Percentiles rank a stretch among this genome's conserved stretches.
phyloP scores from a whole-genome alignment of 2,888 invertebrate species.

The Euplexia lucipara region DNA sequence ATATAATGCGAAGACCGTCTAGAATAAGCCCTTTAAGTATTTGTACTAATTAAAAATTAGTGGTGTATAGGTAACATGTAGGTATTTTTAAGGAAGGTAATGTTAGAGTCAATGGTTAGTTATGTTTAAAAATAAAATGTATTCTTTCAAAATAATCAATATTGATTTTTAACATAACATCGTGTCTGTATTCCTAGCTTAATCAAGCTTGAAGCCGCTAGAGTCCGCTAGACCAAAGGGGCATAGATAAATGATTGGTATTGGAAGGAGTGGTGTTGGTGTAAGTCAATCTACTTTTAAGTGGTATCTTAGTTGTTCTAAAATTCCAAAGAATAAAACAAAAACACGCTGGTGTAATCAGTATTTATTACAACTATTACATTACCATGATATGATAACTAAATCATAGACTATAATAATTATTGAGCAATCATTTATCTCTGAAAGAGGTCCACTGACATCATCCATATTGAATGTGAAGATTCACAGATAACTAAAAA shows the following conservation, averaged over 20 bases:
- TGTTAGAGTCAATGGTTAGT: slow-evolving; percentile 25
- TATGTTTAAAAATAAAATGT: not conserved
- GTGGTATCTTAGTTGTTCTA: not conserved
- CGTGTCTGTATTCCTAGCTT: too few species aligned
- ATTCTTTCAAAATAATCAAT: too few species aligned
- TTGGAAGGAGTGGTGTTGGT: too few species aligned
- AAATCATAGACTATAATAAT: slow-evolving; percentile 32
- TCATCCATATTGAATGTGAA: not conserved
- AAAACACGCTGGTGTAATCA: slow-evolving; percentile 15
- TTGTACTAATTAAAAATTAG: too few species aligned
- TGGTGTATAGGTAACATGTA: slow-evolving; percentile 46
- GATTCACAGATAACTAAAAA: not conserved
- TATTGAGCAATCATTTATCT: slow-evolving; percentile 44
- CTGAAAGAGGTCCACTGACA: not conserved
- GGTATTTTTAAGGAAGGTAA: slow-evolving; percentile 50
- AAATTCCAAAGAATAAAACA: slow-evolving; percentile 2
- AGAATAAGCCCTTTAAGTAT: too few species aligned
- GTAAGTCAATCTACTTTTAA: too few species aligned
- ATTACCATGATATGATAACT: slow-evolving; percentile 26
- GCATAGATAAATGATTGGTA: too few species aligned
- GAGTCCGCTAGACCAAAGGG: too few species aligned
- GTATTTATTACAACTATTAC: slow-evolving; percentile 27
- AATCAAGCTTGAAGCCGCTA: too few species aligned
- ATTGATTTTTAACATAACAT: too few species aligned
- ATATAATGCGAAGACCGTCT: too few species aligned